Evolutionary conservation across 2,113 vertebrate genomes (phyloP), one percentile per base, ranked within the genome.

Genomic region (Brachyhypopomus gauderio): DNA sequence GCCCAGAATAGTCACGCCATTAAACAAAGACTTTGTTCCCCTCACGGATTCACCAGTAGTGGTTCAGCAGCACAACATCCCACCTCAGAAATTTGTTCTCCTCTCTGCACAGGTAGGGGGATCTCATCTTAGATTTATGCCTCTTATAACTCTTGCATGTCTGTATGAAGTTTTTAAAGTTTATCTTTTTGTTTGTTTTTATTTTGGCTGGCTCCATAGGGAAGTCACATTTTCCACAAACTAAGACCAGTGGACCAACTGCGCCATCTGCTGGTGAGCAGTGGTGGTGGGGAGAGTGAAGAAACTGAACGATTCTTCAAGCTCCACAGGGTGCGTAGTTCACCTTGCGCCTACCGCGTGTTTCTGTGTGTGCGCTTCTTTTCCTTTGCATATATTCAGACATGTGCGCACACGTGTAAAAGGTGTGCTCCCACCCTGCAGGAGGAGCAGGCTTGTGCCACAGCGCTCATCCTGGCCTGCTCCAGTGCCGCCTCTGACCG

Each of bases 271-370:
- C 93, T 99, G 84, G 96, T 99, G 66, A 96, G 95, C 92, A 96
- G 95, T n/a, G 88, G 91, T 11, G 95, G 97, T 85, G 96, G 96
- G 36, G 97, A 98, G 87, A 96, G 96, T 85, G 97, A 99, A 86
- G 97, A 99, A 23, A 94, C 98, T 14, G 96, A 98, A 84, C 95
- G 96, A 25, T 98, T 99, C 92, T 99, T 98, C 88, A 99, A 99
- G 86, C 89, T 99, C 72, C 95, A 98, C 91, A 93, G 96, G 94
- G 98, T 99, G 91, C 85, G 79, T 83, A 34, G 14, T 2, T 6
- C 23, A 30, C 20, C 2, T 23, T 17, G 27, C 20, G 2, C 19
- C 9, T 58, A 23, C 22, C 48, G 55, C 5, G 5, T 72, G 22
- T 55, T 1, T 66, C 17, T 63, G 25, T 0, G 4, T 69, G 4